These are phyloP conservation scores for Neotoma lepida DNA, from an alignment of 2,113 vertebrate genomes.

Conservation along the genomic window DNA sequence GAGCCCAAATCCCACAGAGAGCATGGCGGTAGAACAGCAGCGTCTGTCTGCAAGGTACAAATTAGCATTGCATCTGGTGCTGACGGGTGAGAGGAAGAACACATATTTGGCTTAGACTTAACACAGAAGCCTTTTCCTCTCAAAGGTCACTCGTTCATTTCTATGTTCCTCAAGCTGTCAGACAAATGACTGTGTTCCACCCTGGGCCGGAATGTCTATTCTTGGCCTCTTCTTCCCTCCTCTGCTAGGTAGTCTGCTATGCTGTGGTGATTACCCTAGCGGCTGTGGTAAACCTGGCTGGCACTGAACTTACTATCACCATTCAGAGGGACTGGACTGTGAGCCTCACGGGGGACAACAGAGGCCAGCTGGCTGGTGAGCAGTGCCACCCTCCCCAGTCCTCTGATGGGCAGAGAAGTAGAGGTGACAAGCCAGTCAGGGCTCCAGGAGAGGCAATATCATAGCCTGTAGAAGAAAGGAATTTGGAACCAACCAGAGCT, in stretches of 20 bases:
- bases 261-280: slow-evolving; percentile 86
- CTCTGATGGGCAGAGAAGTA: not conserved
- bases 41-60: slow-evolving; percentile 21
- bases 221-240: not conserved
- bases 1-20: slow-evolving; percentile 19
- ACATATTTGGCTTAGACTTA: not conserved
- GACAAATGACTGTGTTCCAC: not conserved
- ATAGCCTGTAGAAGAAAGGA: not conserved
- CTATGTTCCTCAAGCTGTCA: not conserved
- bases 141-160: slow-evolving; percentile 1
- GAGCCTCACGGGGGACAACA: slow-evolving; percentile 86
- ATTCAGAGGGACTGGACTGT: slow-evolving; percentile 88
- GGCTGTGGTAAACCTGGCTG: slow-evolving; percentile 86
- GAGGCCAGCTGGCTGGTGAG: slow-evolving; percentile 86
- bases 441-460: not conserved
- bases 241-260: slow-evolving; percentile 86
- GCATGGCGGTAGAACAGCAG: not conserved
- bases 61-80: slow-evolving; percentile 17
- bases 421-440: not conserved
- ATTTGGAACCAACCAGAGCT: not conserved
- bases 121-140: not conserved
- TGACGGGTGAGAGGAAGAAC: slow-evolving; percentile 2
- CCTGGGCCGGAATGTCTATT: not conserved
- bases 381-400: not conserved
- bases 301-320: slow-evolving; percentile 84